Evolutionary conservation across 2,113 vertebrate species (phyloP).

Genomic region (Motacilla tschutschensis): DNA sequence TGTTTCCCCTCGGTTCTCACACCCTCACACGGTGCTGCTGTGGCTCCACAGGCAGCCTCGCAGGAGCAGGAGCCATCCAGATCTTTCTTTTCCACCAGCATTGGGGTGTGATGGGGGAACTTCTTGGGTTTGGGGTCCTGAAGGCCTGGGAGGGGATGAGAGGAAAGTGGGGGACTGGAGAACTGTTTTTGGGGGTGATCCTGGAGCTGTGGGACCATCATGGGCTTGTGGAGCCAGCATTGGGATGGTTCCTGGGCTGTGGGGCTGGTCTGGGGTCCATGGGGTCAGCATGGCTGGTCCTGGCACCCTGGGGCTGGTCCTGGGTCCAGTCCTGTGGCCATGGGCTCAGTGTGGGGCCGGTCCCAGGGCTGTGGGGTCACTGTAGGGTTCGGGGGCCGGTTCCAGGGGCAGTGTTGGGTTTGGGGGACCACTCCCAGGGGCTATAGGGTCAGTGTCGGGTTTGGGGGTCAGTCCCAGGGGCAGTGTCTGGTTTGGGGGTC

Average conservation of each 20-base stretch:
- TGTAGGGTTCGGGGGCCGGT: neutral
- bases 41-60: neutral
- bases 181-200: neutral
- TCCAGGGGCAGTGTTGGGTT: rapidly evolving
- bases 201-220: rapidly evolving
- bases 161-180: too few relatives aligned
- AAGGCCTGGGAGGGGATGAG: neutral
- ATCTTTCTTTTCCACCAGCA: conserved; percentile 78
- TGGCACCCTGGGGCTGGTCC: neutral
- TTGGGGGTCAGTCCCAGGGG: too few relatives aligned
- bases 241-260: neutral
- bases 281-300: neutral
- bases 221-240: neutral
- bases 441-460: too few relatives aligned
- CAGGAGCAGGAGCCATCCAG: conserved; percentile 79
- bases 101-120: conserved; percentile 5
- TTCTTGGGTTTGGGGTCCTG: neutral
- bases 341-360: too few relatives aligned
- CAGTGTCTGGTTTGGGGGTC: too few relatives aligned
- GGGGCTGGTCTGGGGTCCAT: neutral
- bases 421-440: neutral
- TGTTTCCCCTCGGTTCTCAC: neutral
- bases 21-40: rapidly evolving
- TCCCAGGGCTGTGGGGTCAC: neutral
- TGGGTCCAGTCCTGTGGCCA: too few relatives aligned